phyloP scores from a whole-genome alignment of 2,113 vertebrate genomes.

The Pao palembangensis region DNA sequence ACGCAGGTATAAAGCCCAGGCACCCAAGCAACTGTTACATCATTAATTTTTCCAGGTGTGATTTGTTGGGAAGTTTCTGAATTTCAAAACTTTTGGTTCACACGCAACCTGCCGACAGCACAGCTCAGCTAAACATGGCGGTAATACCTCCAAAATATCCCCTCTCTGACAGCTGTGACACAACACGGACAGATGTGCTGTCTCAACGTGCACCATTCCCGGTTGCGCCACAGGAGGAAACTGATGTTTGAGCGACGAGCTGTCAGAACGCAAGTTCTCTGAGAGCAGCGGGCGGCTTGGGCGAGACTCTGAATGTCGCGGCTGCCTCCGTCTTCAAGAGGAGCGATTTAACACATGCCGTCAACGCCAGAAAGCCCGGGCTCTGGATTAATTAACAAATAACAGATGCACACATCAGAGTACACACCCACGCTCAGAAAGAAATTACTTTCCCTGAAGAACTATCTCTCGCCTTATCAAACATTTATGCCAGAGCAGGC shows the following conservation, averaged over 20 bases:
- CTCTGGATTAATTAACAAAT: conserved; percentile 27
- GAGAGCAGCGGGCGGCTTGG: not conserved
- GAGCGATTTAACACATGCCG: no score
- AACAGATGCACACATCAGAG: conserved; percentile 21
- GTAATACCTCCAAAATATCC: conserved; percentile 26
- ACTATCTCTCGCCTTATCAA: conserved; percentile 51
- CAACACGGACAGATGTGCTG: not conserved
- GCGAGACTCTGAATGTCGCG: conserved; percentile 8
- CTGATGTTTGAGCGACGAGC: conserved; percentile 2
- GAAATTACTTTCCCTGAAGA: conserved; percentile 21
- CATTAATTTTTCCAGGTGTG: no score
- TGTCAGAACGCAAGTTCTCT: not conserved
- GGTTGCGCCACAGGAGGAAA: conserved; percentile 2
- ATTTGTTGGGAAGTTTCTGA: no score
- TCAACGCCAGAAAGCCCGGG: conserved; percentile 12
- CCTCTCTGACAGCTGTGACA: conserved; percentile 28
- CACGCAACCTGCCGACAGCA: conserved; percentile 32
- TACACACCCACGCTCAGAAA: conserved; percentile 15
- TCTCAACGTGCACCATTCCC: conserved; percentile 13
- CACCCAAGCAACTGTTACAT: no score
- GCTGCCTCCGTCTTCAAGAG: no score
- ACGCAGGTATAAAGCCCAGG: no score
- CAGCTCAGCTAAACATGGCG: conserved; percentile 26
- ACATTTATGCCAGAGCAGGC: conserved; percentile 30
- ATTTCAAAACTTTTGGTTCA: conserved; percentile 2